phyloP scores from a whole-genome alignment of 2,888 invertebrate species.

The Sinodicranocentrus sp. region DNA sequence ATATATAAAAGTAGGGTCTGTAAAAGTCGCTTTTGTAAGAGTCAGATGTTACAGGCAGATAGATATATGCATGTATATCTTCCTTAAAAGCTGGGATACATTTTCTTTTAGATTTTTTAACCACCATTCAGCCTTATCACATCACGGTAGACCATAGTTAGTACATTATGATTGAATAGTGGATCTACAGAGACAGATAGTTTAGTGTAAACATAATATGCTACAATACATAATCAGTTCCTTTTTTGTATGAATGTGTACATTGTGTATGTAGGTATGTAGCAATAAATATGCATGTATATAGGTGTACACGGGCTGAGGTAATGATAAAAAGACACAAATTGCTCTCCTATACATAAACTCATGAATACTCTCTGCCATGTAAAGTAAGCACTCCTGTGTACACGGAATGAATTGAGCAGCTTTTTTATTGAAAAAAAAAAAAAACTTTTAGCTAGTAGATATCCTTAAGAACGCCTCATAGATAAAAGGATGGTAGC shows the following conservation, averaged over 20 bases:
- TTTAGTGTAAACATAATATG: slow-evolving; percentile 20
- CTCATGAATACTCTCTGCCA: background rate
- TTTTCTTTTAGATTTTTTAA: background rate
- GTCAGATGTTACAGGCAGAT: slow-evolving; percentile 55
- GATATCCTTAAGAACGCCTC: slow-evolving; percentile 30
- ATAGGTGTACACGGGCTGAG: background rate
- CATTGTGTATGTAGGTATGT: slow-evolving; percentile 22
- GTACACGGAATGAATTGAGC: slow-evolving; percentile 23
- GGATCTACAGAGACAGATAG: slow-evolving; percentile 6
- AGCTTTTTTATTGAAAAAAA: slow-evolving; percentile 16
- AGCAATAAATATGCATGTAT: slow-evolving; percentile 7
- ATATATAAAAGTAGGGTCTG: background rate
- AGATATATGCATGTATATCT: slow-evolving; percentile 16
- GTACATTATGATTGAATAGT: slow-evolving; percentile 13
- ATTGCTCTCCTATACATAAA: slow-evolving; percentile 10
- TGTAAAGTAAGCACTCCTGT: background rate
- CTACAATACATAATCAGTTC: slow-evolving; percentile 18
- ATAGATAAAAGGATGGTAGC: slow-evolving; percentile 21
- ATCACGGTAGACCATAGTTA: background rate
- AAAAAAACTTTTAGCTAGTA: background rate
- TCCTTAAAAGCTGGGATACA: slow-evolving; percentile 6
- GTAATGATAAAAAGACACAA: slow-evolving; percentile 27
- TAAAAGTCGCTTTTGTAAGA: background rate
- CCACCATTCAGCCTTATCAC: background rate
- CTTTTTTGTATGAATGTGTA: slow-evolving; percentile 5